A percentile compares a stretch with the other conserved stretches of the same genome.
phyloP scores from a whole-genome alignment of 2,113 vertebrate species.

The human region GRCh38 chr14:104305001-104305500 shows the following conservation, averaged over 20 bases:
- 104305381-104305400: neutral
- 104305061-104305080: neutral
- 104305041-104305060: neutral
- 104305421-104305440: neutral
- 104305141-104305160: neutral
- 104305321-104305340: neutral
- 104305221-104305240: neutral
- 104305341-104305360: neutral
- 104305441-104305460: neutral
- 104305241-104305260: neutral
- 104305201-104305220: neutral
- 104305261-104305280: neutral
- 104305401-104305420: neutral
- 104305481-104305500: neutral
- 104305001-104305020: neutral
- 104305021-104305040: neutral
- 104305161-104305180: too few relatives aligned
- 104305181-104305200: neutral
- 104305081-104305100: neutral
- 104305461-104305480: neutral
- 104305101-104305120: neutral
- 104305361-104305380: neutral
- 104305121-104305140: rapidly evolving
- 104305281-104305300: neutral
- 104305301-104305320: neutral